phyloP scores from a whole-genome alignment of 2,888 invertebrate genomes.

The Tuberolachnus salignus region DNA sequence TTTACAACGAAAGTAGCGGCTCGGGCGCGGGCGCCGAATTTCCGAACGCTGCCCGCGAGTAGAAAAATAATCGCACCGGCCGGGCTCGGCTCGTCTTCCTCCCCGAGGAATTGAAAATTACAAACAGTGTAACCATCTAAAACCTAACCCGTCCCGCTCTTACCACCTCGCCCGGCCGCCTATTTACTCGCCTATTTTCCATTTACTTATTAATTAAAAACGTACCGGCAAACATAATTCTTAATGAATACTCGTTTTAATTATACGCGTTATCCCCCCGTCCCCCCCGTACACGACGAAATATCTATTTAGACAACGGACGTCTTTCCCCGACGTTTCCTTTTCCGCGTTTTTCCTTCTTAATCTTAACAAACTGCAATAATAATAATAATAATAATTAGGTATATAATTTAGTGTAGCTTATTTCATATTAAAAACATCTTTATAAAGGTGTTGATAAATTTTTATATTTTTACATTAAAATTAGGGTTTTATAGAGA shows the following conservation, averaged over 20 bases:
- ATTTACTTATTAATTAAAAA: slow-evolving; percentile 54
- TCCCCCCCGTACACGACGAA: not conserved
- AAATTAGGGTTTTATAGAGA: too few relatives aligned
- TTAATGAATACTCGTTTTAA: slow-evolving; percentile 42
- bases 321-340: slow-evolving; percentile 29
- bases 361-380: not conserved
- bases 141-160: too few relatives aligned
- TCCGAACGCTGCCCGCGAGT: slow-evolving; percentile 22
- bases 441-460: too few relatives aligned
- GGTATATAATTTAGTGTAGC: too few relatives aligned
- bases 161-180: too few relatives aligned
- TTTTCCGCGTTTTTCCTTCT: slow-evolving; percentile 1
- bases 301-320: slow-evolving; percentile 6
- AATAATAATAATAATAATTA: too few relatives aligned
- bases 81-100: not conserved
- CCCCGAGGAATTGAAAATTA: slow-evolving; percentile 27
- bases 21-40: slow-evolving; percentile 15
- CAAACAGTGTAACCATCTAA: slow-evolving; percentile 25
- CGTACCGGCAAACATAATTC: slow-evolving; percentile 31
- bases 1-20: not conserved
- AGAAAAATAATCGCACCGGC: slow-evolving; percentile 42
- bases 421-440: too few relatives aligned
- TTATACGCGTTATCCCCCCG: not conserved
- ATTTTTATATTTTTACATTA: too few relatives aligned
- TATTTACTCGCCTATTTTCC: slow-evolving; percentile 7